Percentiles rank a stretch among this genome's conserved stretches.
Evolutionary conservation across 2,113 vertebrate genomes (phyloP).

Genomic region (Gopherus flavomarginatus): DNA sequence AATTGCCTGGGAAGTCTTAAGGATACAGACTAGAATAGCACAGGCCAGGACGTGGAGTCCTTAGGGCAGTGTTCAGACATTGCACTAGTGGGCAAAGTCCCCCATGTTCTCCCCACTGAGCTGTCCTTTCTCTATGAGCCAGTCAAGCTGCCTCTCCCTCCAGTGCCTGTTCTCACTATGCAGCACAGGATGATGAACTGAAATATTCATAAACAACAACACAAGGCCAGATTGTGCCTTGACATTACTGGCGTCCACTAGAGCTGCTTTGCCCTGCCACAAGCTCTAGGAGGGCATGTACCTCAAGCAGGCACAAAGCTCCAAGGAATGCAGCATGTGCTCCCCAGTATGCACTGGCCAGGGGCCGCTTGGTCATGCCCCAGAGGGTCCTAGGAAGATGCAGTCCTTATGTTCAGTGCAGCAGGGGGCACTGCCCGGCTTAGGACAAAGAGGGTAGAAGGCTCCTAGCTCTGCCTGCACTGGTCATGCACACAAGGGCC

Average conservation of each 20-base stretch:
- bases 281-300: background rate
- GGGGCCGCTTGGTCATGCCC: background rate
- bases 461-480: background rate
- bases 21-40: background rate
- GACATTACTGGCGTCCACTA: background rate
- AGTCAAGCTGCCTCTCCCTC: background rate
- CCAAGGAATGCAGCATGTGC: background rate
- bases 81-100: background rate
- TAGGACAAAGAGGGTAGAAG: background rate
- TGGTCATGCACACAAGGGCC: background rate
- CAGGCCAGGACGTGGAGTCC: background rate
- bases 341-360: background rate
- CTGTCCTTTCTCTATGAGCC: background rate
- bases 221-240: background rate
- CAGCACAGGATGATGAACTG: background rate
- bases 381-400: background rate
- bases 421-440: background rate
- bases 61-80: background rate
- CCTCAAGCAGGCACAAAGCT: background rate
- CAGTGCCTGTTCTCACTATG: background rate
- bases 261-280: background rate
- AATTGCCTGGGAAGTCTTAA: background rate
- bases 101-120: background rate
- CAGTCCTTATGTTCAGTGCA: background rate
- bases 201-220: background rate